Conservation (phyloP, 2,888 invertebrate species). For the Cepaea hortensis region DNA sequence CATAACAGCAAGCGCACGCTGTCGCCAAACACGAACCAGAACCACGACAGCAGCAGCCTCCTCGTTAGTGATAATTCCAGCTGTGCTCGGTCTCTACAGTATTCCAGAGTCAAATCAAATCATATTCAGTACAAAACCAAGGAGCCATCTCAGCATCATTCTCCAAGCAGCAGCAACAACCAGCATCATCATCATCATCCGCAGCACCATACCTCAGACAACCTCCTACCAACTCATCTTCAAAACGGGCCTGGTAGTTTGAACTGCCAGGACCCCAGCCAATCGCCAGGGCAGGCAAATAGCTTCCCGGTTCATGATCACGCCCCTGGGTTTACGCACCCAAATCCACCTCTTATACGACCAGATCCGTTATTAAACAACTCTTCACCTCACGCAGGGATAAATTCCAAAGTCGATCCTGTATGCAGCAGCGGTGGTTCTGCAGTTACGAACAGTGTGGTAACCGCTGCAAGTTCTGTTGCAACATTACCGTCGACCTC, state of each 20-base stretch:
- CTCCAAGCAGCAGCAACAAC: neutral
- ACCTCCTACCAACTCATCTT: neutral
- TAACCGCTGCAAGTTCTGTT: neutral
- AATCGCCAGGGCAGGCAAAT: neutral
- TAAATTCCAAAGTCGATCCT: neutral
- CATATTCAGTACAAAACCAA: conserved; percentile 1
- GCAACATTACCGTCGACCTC: neutral
- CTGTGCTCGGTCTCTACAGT: conserved; percentile 41
- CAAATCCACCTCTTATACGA: neutral
- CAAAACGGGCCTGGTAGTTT: conserved; percentile 41
- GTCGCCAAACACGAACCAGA: conserved; percentile 3
- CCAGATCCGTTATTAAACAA: conserved; percentile 12
- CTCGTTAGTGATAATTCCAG: conserved; percentile 23
- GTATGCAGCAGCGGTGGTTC: conserved; percentile 1
- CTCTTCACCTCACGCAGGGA: neutral
- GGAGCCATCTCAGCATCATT: neutral
- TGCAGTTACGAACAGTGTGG: neutral
- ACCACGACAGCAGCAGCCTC: conserved; percentile 10
- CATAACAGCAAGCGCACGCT: conserved; percentile 16
- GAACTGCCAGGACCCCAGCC: neutral
- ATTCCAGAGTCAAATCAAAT: conserved; percentile 35
- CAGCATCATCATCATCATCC: neutral
- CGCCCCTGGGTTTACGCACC: neutral
- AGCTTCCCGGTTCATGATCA: neutral
- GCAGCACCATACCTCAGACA: neutral